Evolutionary conservation across 2,888 invertebrate genomes (phyloP), one percentile per base, ranked within the genome.

Genomic region (Laspeyria flexula): DNA sequence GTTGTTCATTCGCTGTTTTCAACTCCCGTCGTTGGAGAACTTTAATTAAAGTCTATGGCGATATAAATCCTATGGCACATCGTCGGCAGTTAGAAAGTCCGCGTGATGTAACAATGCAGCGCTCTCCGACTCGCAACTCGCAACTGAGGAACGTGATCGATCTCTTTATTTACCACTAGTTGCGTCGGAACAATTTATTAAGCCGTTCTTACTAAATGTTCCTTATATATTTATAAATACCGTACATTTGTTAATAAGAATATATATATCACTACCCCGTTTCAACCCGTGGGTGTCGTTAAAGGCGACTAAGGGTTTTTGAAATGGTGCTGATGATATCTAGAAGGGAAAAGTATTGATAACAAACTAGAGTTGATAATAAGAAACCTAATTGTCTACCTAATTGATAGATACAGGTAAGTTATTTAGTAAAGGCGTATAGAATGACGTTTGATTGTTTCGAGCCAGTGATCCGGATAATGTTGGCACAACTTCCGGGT

Each of bases 21-120:
- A 65, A 75, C 62, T 79, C 73, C 71, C 73, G 72, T 70, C 71
- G 65, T 69, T 66, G 74, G 73, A 77, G 76, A 75, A 78, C 77
- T 81, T 82, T 86, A 87, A 87, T 87, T 87, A 82, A 78, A 81
- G 75, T 78, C 78, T 75, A 83, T 77, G 75, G 79, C 78, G 81
- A 82, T 85, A 82, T 85, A 85, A 83, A 86, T 86, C 82, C 80
- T 80, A 80, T 74, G 65, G 81, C 77, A 79, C 76, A 79, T 81
- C 74, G 77, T 68, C 76, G 72, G 74, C 66, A 73, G 77, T 84
- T 86, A 87, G 88, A 88, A 86, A 88, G 87, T 85, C 71, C 75
- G 74, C 77, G 79, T 88, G 85, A 86, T 77, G 86, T 83, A 88
- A 88, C 83, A 82, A 83, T 81, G 77, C 78, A 75, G 71, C 73